Conservation (phyloP, 2,797 vertebrate genomes). For the Simalia tracyae region DNA sequence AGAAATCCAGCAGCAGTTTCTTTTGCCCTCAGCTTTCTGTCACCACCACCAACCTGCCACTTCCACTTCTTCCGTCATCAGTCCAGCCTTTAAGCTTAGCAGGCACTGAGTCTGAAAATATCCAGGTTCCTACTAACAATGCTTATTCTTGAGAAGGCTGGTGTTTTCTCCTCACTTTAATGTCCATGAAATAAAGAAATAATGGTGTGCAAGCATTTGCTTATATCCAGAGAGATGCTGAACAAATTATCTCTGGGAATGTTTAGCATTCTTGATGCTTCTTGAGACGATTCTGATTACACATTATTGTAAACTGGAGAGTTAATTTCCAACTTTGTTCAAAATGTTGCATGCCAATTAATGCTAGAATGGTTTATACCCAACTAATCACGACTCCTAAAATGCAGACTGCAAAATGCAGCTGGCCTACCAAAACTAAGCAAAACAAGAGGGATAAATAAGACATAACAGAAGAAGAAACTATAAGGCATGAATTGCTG, state of each 20-base stretch:
- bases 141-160: too few species aligned
- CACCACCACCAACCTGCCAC: too few species aligned
- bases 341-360: background rate
- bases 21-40: too few species aligned
- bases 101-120: too few species aligned
- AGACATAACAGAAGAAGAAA: background rate
- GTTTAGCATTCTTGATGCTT: background rate
- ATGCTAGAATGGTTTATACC: background rate
- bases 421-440: background rate
- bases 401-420: background rate
- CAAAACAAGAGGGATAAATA: background rate
- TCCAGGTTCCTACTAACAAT: too few species aligned
- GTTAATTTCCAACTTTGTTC: background rate
- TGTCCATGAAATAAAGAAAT: background rate
- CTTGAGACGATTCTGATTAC: background rate
- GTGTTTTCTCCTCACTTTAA: too few species aligned
- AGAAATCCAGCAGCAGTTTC: too few species aligned
- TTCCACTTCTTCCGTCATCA: too few species aligned
- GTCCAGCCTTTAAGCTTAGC: too few species aligned
- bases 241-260: background rate
- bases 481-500: background rate
- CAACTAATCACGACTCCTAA: background rate
- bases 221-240: background rate
- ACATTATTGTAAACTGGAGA: background rate
- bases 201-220: background rate